phyloP scores from a whole-genome alignment of 2,113 vertebrate genomes.

The Dendropsophus ebraccatus region DNA sequence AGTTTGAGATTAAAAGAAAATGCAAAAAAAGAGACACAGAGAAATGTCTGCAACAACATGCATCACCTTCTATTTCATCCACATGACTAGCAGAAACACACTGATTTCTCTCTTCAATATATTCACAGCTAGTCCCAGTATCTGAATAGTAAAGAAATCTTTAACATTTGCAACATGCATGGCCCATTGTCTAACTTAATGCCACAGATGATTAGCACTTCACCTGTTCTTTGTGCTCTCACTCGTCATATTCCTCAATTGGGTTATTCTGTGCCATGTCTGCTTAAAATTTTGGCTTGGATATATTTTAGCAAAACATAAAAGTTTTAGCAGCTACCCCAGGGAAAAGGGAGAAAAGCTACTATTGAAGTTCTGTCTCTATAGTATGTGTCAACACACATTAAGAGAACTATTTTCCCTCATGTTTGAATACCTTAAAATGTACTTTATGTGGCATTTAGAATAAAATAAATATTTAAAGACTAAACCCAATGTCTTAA shows the following conservation, averaged over 20 bases:
- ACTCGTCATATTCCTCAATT: neutral
- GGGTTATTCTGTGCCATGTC: neutral
- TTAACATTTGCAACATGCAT: neutral
- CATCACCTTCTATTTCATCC: slow-evolving; percentile 63
- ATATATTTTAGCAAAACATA: neutral
- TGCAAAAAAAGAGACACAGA: slow-evolving; percentile 64
- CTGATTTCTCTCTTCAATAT: slow-evolving; percentile 32
- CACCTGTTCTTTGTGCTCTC: slow-evolving; percentile 47
- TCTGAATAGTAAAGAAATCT: slow-evolving; percentile 29
- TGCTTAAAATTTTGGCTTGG: slow-evolving; percentile 2
- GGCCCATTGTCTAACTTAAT: neutral
- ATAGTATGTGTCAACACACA: slow-evolving; percentile 8
- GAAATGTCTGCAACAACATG: slow-evolving; percentile 64
- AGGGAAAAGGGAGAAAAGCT: slow-evolving; percentile 31
- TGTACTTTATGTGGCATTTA: neutral
- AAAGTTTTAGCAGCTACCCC: slow-evolving; percentile 25
- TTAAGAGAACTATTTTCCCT: neutral
- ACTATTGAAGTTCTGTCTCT: neutral
- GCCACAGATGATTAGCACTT: neutral
- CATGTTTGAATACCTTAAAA: neutral
- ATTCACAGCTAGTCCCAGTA: slow-evolving; percentile 33
- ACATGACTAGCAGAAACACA: slow-evolving; percentile 41
- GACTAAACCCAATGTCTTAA: neutral
- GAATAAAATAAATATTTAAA: neutral
- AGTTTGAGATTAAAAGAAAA: slow-evolving; percentile 87